Conservation (phyloP, 2,797 vertebrate species). For the Chaunax sp. region DNA sequence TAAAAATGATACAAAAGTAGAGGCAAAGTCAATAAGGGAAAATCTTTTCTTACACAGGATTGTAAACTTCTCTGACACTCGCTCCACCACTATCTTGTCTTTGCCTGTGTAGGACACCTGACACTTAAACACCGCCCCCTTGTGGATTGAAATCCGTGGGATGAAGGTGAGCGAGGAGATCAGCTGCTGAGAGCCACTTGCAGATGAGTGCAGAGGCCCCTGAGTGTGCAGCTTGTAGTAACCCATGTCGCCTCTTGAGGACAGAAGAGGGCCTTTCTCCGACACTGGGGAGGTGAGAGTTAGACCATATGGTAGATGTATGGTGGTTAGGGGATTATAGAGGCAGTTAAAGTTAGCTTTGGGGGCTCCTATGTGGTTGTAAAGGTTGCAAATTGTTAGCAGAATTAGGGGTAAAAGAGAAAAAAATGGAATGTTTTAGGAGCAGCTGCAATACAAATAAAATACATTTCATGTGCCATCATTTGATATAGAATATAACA, state of each 20-base stretch:
- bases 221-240: conserved; percentile 85
- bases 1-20: not conserved
- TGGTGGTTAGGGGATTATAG: conserved; percentile 76
- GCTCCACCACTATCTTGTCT: conserved; percentile 83
- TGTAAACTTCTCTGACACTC: conserved; percentile 82
- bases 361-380: conserved; percentile 55
- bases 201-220: conserved; percentile 68
- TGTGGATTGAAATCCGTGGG: conserved; percentile 82
- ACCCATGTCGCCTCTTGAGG: conserved; percentile 63
- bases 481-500: too few relatives aligned
- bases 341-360: conserved; percentile 79
- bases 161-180: conserved; percentile 84
- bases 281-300: conserved; percentile 74
- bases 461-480: not conserved
- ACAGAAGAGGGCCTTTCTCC: conserved; percentile 80
- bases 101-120: conserved; percentile 85
- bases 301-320: conserved; percentile 76
- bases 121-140: conserved; percentile 83
- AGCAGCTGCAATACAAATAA: conserved; percentile 1
- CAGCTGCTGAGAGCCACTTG: conserved; percentile 73
- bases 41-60: conserved; percentile 76
- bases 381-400: conserved; percentile 54
- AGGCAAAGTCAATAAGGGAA: not conserved
- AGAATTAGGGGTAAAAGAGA: conserved; percentile 50
- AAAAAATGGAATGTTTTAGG: conserved; percentile 38